Evolutionary conservation across 2,113 vertebrate genomes (phyloP).

Genomic region (Protobothrops flavoviridis): DNA sequence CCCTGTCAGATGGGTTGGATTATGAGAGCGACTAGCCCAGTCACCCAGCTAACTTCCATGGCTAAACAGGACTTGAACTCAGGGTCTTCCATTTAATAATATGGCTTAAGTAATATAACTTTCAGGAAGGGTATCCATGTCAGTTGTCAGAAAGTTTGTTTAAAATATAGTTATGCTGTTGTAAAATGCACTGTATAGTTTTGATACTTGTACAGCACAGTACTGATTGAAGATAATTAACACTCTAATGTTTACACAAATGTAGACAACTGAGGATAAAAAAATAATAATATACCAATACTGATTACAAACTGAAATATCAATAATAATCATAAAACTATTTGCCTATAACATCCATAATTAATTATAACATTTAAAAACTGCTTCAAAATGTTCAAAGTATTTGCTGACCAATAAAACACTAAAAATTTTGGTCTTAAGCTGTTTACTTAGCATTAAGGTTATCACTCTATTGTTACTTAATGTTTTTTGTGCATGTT

Average conservation of each 20-base stretch:
- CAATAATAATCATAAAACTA: not conserved
- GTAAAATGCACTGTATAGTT: not conserved
- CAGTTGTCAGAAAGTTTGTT: not conserved
- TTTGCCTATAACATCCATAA: not conserved
- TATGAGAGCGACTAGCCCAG: not conserved
- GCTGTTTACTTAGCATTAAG: not conserved
- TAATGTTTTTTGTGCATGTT: not conserved
- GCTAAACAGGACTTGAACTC: not conserved
- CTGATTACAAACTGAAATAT: not conserved
- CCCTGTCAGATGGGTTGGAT: not conserved
- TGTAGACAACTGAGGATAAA: not conserved
- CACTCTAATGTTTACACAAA: not conserved
- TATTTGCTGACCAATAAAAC: not conserved
- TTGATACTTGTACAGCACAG: not conserved
- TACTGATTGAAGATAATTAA: not conserved
- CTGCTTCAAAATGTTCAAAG: not conserved
- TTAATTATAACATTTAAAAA: not conserved
- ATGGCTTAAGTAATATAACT: not conserved
- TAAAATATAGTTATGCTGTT: not conserved
- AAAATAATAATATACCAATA: not conserved
- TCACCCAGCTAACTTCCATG: not conserved
- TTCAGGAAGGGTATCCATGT: not conserved
- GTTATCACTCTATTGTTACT: not conserved
- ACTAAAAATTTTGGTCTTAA: not conserved
- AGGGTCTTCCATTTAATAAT: not conserved